Percentiles rank a stretch among this genome's conserved stretches.
phyloP scores from a whole-genome alignment of 2,113 vertebrate genomes.

The Epinephelus moara region DNA sequence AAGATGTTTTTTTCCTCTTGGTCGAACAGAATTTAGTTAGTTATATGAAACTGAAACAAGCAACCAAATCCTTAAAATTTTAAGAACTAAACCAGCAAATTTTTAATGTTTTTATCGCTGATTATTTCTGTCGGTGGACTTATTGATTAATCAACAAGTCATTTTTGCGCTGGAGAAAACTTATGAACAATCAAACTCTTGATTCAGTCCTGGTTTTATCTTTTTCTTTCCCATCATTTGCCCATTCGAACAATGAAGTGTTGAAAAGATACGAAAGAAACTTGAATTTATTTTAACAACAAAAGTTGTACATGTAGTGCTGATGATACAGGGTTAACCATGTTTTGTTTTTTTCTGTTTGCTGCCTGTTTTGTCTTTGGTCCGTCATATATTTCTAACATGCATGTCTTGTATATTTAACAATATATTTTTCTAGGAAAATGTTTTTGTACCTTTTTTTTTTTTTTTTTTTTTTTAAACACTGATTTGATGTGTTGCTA shows the following conservation, averaged over 20 bases:
- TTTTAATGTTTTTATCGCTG: neutral
- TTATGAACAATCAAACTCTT: conserved; percentile 18
- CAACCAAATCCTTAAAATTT: conserved; percentile 15
- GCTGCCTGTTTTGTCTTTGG: conserved; percentile 58
- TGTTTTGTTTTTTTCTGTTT: conserved; percentile 31
- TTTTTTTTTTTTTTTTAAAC: conserved; percentile 51
- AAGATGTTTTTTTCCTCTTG: neutral
- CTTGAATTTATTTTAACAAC: conserved; percentile 66
- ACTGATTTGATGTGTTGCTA: conserved; percentile 61
- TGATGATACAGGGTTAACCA: conserved; percentile 58
- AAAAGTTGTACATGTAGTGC: conserved; percentile 45
- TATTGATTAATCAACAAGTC: neutral
- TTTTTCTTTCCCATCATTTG: conserved; percentile 12
- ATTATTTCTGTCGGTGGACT: neutral
- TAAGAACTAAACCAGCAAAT: conserved; percentile 21
- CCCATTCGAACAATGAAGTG: conserved; percentile 66
- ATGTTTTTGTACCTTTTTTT: conserved; percentile 51
- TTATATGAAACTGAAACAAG: conserved; percentile 10
- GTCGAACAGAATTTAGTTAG: neutral
- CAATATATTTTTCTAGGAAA: conserved; percentile 69
- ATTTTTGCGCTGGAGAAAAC: conserved; percentile 2
- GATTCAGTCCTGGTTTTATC: neutral
- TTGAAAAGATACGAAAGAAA: conserved; percentile 59
- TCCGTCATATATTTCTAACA: conserved; percentile 69
- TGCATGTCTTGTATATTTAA: conserved; percentile 76